Conservation (phyloP, 2,888 invertebrate genomes). For the Xanthorhoe designata region DNA sequence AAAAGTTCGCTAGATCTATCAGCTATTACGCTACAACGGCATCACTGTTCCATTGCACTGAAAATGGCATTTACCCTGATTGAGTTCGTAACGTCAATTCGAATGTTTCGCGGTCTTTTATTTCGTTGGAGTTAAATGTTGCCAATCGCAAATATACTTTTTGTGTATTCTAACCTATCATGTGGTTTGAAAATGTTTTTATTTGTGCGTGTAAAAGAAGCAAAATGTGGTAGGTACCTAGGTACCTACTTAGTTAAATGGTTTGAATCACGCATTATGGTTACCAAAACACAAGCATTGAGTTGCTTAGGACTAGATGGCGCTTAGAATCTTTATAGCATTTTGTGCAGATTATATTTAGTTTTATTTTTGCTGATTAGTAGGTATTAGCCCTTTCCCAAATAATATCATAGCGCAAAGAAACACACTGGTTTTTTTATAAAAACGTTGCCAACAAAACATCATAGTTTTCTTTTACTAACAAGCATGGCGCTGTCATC, state of each 20-base stretch:
- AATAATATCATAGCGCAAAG: background rate
- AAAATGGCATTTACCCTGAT: conserved; percentile 12
- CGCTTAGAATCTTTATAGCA: too few species aligned
- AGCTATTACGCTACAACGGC: background rate
- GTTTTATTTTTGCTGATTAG: too few species aligned
- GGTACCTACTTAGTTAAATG: too few species aligned
- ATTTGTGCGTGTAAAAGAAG: background rate
- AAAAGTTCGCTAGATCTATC: background rate
- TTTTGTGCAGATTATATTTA: too few species aligned
- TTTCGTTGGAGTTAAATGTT: background rate
- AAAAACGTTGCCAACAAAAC: conserved; percentile 12
- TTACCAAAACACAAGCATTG: too few species aligned
- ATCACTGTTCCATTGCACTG: conserved; percentile 3
- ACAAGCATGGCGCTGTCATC: conserved; percentile 44
- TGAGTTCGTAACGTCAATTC: conserved; percentile 9
- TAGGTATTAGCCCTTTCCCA: too few species aligned
- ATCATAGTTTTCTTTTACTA: conserved; percentile 22
- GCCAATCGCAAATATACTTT: background rate
- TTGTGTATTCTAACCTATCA: background rate
- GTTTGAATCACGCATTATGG: too few species aligned
- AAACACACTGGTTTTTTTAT: background rate
- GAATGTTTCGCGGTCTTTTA: background rate
- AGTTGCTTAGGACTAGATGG: too few species aligned
- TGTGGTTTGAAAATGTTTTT: background rate
- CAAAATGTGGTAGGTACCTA: too few species aligned